Evolutionary conservation across 2,113 vertebrate species (phyloP).

Genomic region (Nematolebias whitei): DNA sequence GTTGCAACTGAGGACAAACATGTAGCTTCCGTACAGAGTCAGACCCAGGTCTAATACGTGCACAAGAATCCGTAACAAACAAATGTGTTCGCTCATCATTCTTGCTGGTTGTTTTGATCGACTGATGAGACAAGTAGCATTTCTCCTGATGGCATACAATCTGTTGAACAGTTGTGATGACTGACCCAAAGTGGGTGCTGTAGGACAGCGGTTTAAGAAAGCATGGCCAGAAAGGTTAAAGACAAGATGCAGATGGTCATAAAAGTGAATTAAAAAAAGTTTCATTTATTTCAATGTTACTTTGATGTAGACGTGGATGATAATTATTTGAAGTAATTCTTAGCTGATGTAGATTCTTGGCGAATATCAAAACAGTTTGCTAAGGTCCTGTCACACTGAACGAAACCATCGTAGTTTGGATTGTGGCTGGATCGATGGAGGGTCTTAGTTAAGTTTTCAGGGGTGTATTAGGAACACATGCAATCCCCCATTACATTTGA

Average conservation of each 20-base stretch:
- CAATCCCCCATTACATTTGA: too few species aligned
- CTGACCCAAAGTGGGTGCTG: not conserved
- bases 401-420: too few species aligned
- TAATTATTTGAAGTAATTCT: not conserved
- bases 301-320: not conserved
- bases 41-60: conserved; percentile 66
- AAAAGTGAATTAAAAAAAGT: not conserved
- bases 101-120: conserved; percentile 33
- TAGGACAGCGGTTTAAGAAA: not conserved
- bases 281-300: not conserved
- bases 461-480: too few species aligned
- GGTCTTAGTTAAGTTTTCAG: too few species aligned
- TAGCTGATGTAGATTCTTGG: not conserved
- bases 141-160: conserved; percentile 20
- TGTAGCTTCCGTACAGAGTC: conserved; percentile 61
- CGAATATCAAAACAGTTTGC: not conserved
- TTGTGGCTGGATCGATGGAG: too few species aligned
- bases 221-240: not conserved
- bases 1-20: conserved; percentile 31
- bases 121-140: conserved; percentile 55
- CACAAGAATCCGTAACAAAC: conserved; percentile 31
- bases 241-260: too few species aligned
- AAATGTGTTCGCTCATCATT: conserved; percentile 32
- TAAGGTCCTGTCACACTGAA: not conserved
- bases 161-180: conserved; percentile 22